Evolutionary conservation across 1,140 invertebrate genomes (phyloP), one percentile per base, ranked within the genome.

Genomic region (Drosophila suzukii): DNA sequence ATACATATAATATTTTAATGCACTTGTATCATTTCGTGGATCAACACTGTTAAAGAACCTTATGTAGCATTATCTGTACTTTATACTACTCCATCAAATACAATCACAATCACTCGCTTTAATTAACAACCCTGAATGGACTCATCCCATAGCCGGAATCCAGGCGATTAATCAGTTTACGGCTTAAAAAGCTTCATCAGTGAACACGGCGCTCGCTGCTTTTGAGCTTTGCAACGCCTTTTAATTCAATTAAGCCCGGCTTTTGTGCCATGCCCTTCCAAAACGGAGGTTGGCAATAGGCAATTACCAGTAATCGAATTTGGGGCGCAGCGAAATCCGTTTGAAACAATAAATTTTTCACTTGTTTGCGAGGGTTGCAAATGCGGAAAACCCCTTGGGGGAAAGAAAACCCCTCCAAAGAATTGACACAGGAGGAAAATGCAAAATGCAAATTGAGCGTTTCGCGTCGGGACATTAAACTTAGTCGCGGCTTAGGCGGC

Each of bases 261-360:
- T 81, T 80, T 85, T 85, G 73, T 81, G 73, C 65, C 38, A 43
- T 58, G 38, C 30, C 70, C 60, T 46, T 43, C 7, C 47, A 10
- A 20, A 36, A 2, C 15, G n/a, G 34, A 47, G 62, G 54, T 66
- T 75, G 62, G 75, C 68, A 81, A 86, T 85, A 78, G 81, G 78
- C 81, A 84, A 84, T 85, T 85, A 81, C 81, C 78, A 70, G 78
- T 85, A 85, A 85, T 85, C 81, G 81, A 85, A 85, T 85, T 81
- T 81, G 57, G 82, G 59, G 53, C 53, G 44, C 62, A 54, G 53
- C 41, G 49, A 62, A 81, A 78, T 81, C 74, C 82, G 82, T 76
- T 86, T 86, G 78, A 75, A 85, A 86, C 81, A 85, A 85, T 85
- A 86, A 86, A 85, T 86, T 86, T 72, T 68, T 74, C 60, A 39